These are phyloP conservation scores for Parnassius glacialis DNA, from an alignment of 2,888 invertebrate genomes.

Conservation along the genomic window DNA sequence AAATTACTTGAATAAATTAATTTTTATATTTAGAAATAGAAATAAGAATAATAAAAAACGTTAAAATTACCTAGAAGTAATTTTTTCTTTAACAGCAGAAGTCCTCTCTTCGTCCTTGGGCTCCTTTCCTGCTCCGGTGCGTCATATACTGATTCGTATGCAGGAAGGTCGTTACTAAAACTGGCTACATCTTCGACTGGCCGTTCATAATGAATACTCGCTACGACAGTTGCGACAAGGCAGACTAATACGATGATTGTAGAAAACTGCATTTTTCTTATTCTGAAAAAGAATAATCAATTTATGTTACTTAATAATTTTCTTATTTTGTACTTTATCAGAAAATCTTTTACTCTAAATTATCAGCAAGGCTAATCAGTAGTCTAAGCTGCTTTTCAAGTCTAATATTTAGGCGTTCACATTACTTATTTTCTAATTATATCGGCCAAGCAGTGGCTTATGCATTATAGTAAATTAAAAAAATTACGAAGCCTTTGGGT, in stretches of 20 bases:
- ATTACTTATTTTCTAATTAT: too few relatives aligned
- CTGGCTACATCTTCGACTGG: conserved; percentile 44
- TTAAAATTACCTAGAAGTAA: conserved; percentile 60
- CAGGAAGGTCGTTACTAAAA: conserved; percentile 35
- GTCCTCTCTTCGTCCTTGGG: conserved; percentile 64
- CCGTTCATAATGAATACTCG: conserved; percentile 46
- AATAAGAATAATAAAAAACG: neutral
- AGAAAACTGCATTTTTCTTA: conserved; percentile 62
- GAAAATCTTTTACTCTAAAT: too few relatives aligned
- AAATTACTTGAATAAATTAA: too few relatives aligned
- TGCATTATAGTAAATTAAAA: too few relatives aligned
- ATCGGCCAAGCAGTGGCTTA: too few relatives aligned
- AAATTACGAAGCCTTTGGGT: too few relatives aligned
- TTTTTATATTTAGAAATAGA: too few relatives aligned
- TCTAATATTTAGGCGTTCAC: too few relatives aligned
- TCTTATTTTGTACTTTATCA: neutral
- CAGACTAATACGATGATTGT: conserved; percentile 65
- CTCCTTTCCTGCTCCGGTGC: conserved; percentile 59
- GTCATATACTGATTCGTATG: conserved; percentile 48
- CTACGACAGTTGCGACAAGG: conserved; percentile 58
- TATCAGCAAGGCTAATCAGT: too few relatives aligned
- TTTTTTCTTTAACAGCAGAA: conserved; percentile 70
- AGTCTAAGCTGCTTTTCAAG: too few relatives aligned
- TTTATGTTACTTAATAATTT: neutral
- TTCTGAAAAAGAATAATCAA: neutral